Evolutionary conservation across 2,113 vertebrate species (phyloP).

Genomic region (Murina feae): DNA sequence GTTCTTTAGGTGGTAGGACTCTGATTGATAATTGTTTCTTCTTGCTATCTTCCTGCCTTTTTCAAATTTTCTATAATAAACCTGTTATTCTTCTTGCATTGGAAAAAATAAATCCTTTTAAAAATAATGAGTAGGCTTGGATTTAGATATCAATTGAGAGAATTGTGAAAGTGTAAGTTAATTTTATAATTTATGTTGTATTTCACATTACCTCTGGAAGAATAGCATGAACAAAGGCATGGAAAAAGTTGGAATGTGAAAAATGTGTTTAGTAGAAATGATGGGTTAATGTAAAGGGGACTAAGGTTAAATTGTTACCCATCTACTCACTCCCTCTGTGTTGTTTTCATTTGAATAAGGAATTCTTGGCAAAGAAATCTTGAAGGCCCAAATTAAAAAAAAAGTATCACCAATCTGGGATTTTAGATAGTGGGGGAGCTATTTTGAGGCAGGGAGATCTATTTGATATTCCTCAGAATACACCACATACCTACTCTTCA

Average conservation of each 20-base stretch:
- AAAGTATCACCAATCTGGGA: background rate
- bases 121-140: slow-evolving; percentile 55
- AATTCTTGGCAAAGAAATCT: slow-evolving; percentile 34
- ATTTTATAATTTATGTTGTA: slow-evolving; percentile 29
- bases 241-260: slow-evolving; percentile 32
- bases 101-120: slow-evolving; percentile 65
- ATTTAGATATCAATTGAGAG: slow-evolving; percentile 47
- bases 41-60: slow-evolving; percentile 57
- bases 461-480: background rate
- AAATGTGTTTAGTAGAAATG: slow-evolving; percentile 21
- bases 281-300: background rate
- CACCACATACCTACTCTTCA: background rate
- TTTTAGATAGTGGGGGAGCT: background rate
- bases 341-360: background rate
- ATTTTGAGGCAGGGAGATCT: background rate
- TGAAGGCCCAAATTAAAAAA: background rate
- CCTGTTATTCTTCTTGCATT: slow-evolving; percentile 31
- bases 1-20: slow-evolving; percentile 47
- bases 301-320: background rate
- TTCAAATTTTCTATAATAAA: slow-evolving; percentile 67
- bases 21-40: slow-evolving; percentile 54
- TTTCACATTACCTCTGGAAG: slow-evolving; percentile 34
- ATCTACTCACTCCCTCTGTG: background rate
- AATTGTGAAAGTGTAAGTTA: slow-evolving; percentile 36
- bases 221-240: slow-evolving; percentile 19